A percentile compares a stretch with the other conserved stretches of the same genome.
These are phyloP conservation scores for Willowsia nigromaculata DNA, from an alignment of 2,888 invertebrate species.

Conservation along the genomic window DNA sequence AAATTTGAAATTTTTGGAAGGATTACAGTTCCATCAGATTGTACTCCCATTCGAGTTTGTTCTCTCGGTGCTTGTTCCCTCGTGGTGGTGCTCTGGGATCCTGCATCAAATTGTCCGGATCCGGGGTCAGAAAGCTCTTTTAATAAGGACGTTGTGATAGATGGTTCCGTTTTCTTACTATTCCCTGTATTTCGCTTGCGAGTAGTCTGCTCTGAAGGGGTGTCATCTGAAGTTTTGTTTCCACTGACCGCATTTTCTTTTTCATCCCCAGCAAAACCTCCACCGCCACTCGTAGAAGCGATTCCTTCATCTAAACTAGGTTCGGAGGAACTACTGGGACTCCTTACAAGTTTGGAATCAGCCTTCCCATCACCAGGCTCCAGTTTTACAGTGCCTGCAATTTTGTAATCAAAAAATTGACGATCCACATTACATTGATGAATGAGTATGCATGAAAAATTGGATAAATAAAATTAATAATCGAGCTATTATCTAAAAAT, in stretches of 20 bases:
- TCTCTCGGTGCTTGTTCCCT: neutral
- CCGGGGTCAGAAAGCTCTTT: constrained; percentile 44
- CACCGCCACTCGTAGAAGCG: neutral
- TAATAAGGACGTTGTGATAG: constrained; percentile 12
- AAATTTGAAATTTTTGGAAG: constrained; percentile 39
- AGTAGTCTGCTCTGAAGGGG: neutral
- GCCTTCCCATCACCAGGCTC: no score
- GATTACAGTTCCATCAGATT: constrained; percentile 58
- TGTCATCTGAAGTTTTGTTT: neutral
- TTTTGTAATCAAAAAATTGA: no score
- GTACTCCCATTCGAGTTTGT: constrained; percentile 18
- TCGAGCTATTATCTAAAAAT: neutral
- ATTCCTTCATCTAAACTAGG: neutral
- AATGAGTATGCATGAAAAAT: neutral
- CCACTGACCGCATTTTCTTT: neutral
- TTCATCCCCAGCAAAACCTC: neutral
- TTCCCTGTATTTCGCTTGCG: neutral
- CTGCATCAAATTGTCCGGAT: no score
- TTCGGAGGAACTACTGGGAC: neutral
- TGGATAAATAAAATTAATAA: neutral
- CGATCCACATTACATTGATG: no score
- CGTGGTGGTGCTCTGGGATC: neutral
- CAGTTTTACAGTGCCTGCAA: neutral
- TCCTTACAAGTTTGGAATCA: no score
- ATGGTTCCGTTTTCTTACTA: neutral